Evolutionary conservation across 1,140 invertebrate species (phyloP).

Genomic region (Vanessa tameamea): DNA sequence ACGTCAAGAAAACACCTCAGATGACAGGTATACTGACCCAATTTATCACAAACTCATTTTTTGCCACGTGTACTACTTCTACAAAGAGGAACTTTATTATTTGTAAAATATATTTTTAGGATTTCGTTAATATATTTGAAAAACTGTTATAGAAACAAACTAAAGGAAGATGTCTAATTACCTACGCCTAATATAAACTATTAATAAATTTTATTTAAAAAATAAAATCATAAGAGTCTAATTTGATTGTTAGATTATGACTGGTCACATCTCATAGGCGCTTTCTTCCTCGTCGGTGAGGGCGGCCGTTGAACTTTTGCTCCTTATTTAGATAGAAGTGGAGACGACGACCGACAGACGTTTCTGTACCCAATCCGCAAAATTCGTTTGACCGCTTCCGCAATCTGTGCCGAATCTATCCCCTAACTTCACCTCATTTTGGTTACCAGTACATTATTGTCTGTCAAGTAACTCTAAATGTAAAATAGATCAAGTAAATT

Average conservation of each 20-base stretch:
- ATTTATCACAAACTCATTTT: conserved; percentile 41
- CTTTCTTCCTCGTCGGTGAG: conserved; percentile 62
- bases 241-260: conserved; percentile 19
- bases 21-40: conserved; percentile 58
- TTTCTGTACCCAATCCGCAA: conserved; percentile 55
- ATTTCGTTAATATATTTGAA: background rate
- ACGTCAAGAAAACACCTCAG: conserved; percentile 39
- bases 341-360: conserved; percentile 68
- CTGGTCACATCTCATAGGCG: conserved; percentile 48
- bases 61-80: conserved; percentile 25
- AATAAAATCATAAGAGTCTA: background rate
- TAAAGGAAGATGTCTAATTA: background rate
- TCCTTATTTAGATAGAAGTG: conserved; percentile 79
- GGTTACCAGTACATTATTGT: background rate
- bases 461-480: too few species aligned
- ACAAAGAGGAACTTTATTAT: background rate
- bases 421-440: conserved; percentile 15
- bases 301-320: conserved; percentile 75
- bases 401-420: conserved; percentile 49
- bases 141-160: background rate
- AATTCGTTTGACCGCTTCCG: conserved; percentile 71
- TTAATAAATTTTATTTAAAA: background rate
- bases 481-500: too few species aligned
- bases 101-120: background rate
- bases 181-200: background rate